Base-by-base conservation (phyloP, 2,888 invertebrate species). In the Cerceris ruficornis region DNA sequence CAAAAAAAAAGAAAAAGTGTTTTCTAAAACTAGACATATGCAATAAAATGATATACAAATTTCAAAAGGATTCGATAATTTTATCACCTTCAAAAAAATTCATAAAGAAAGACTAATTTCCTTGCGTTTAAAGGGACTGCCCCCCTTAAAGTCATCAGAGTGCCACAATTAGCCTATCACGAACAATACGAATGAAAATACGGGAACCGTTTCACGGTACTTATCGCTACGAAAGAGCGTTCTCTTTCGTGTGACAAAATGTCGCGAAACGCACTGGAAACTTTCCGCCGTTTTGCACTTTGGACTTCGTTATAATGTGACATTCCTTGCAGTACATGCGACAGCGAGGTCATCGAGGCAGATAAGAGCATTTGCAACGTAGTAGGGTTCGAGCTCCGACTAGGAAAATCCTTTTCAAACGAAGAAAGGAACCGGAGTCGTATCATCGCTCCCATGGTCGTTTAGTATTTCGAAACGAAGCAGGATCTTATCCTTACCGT, bases 231-330 rank as follows among this genome's bases (percentile, higher is more conserved):
- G 5, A 54, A 50, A n/a, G 6, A 39, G 5, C 41, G 13, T n/a
- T 39, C 14, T 15, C 9, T 14, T 11, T 15, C 60, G 17, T 11
- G 28, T 17, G 28, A 59, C 49, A 17, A 60, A 74, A 73, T 74
- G 65, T 65, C 57, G 58, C 50, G 60, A 55, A 57, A 66, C 50
- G 50, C 54, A 60, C 9, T 15, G 52, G 17, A 49, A 60, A 61
- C 11, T 42, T 55, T 15, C 15, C 6, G 28, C 13, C 42, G 59
- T 60, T 64, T 59, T 57, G 54, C 7, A 7, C 52, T 39, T 64
- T 49, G 54, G 72, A 72, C 64, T 68, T 68, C 68, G 68, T 68
- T 68, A 68, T 50, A 50, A 62, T 43, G 62, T 62, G 68, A 64
- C 64, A 67, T 73, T 76, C 59, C 58, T 72, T 58, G 39, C 7